A percentile compares a stretch with the other conserved stretches of the same genome.
These are phyloP conservation scores for Macrosiphum euphorbiae DNA, from an alignment of 2,888 invertebrate species.

Conservation along the genomic window DNA sequence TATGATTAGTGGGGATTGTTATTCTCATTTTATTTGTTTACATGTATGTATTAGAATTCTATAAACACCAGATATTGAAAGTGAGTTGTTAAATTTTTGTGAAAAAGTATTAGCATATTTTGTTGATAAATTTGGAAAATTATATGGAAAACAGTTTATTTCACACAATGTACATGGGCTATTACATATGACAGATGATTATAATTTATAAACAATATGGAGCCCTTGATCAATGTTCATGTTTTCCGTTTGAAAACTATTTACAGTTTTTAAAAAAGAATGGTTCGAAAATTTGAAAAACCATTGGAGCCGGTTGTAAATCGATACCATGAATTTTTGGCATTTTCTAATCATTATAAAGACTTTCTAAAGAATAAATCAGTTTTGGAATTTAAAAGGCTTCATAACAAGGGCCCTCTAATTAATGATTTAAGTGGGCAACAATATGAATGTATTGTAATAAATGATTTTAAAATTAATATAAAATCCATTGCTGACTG, in stretches of 20 bases:
- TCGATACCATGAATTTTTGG: not conserved
- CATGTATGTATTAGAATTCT: slow-evolving; percentile 32
- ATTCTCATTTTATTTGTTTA: slow-evolving; percentile 28
- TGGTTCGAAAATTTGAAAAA: slow-evolving; percentile 25
- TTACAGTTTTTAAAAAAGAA: slow-evolving; percentile 1
- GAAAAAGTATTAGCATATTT: slow-evolving; percentile 21
- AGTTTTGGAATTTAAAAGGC: not conserved
- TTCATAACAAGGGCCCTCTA: not conserved
- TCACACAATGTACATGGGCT: not conserved
- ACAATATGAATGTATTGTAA: not conserved
- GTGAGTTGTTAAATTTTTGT: slow-evolving; percentile 14
- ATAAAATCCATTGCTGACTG: slow-evolving; percentile 19
- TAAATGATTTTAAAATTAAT: slow-evolving; percentile 27
- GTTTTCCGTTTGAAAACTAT: not conserved
- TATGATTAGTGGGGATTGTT: not conserved
- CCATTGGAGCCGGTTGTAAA: not conserved
- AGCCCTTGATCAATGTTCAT: not conserved
- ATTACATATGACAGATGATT: not conserved
- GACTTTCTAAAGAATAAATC: not conserved
- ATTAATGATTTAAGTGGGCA: slow-evolving; percentile 7
- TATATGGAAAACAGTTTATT: not conserved
- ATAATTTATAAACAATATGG: not conserved
- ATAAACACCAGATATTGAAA: slow-evolving; percentile 14
- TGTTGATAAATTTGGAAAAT: not conserved
- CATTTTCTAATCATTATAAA: not conserved